These are phyloP conservation scores for Oxyscelio sp. DNA, from an alignment of 2,888 invertebrate species.

Conservation along the genomic window DNA sequence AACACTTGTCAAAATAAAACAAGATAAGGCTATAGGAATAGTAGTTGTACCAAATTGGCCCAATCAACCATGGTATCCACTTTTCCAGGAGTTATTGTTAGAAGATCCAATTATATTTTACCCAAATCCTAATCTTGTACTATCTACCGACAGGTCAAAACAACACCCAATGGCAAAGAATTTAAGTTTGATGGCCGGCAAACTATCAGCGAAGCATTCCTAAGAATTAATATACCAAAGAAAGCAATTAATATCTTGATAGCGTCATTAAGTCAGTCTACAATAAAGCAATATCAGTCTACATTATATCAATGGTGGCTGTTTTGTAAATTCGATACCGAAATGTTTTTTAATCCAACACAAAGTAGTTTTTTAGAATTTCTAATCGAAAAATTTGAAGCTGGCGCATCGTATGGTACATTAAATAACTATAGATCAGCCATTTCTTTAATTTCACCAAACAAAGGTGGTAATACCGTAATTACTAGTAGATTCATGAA, in stretches of 20 bases:
- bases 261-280: constrained; percentile 60
- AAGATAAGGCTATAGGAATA: constrained; percentile 56
- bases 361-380: constrained; percentile 23
- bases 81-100: constrained; percentile 42
- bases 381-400: constrained; percentile 49
- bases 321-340: constrained; percentile 51
- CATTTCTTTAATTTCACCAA: constrained; percentile 59
- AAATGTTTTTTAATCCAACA: constrained; percentile 16
- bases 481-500: constrained; percentile 67
- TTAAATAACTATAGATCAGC: constrained; percentile 68
- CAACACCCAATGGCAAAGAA: constrained; percentile 63
- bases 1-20: constrained; percentile 40
- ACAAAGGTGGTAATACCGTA: constrained; percentile 31
- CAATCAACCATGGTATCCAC: constrained; percentile 59
- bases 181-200: constrained; percentile 48
- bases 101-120: constrained; percentile 43
- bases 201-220: constrained; percentile 42
- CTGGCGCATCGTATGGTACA: constrained; percentile 64
- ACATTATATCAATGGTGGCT: constrained; percentile 70
- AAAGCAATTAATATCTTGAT: constrained; percentile 53
- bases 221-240: not conserved
- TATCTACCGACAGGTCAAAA: constrained; percentile 27
- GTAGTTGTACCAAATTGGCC: no score
- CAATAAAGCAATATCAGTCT: constrained; percentile 69
- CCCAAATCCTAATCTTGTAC: constrained; percentile 32